These are phyloP conservation scores for Drosophila atripex DNA, from an alignment of 2,888 invertebrate species.

Conservation along the genomic window DNA sequence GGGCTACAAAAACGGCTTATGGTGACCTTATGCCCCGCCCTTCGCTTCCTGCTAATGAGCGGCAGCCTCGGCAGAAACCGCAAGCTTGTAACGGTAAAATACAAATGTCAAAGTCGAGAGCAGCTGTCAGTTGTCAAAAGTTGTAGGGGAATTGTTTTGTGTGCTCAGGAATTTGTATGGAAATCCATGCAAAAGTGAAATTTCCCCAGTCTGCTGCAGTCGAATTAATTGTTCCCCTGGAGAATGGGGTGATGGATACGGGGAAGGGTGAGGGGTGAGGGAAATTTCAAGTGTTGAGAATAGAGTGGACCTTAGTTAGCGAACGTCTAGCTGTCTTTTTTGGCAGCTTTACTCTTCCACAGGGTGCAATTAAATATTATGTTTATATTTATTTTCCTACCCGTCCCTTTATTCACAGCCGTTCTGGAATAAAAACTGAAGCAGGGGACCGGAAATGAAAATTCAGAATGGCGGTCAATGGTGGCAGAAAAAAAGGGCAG, in stretches of 20 bases:
- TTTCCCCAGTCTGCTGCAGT: constrained; percentile 30
- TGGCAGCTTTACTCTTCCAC: constrained; percentile 52
- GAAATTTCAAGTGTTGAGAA: neutral
- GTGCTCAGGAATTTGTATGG: constrained; percentile 6
- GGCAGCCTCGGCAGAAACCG: constrained; percentile 20
- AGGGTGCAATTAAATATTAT: constrained; percentile 72
- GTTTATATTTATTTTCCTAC: constrained; percentile 54
- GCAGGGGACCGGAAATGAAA: constrained; percentile 9
- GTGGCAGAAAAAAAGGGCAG: constrained; percentile 14
- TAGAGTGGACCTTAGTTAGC: neutral
- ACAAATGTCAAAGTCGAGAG: constrained; percentile 30
- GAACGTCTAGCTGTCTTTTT: constrained; percentile 43
- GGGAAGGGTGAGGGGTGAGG: neutral
- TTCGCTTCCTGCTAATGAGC: constrained; percentile 19
- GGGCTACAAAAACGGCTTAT: constrained; percentile 24
- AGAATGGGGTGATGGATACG: neutral
- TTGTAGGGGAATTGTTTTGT: neutral
- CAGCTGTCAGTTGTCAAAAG: constrained; percentile 21
- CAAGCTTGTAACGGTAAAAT: constrained; percentile 30
- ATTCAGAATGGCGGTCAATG: constrained; percentile 39
- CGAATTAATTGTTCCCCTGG: constrained; percentile 37
- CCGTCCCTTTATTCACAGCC: neutral
- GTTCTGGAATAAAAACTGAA: constrained; percentile 1
- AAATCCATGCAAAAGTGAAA: constrained; percentile 21
- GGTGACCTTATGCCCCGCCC: constrained; percentile 7